These are phyloP conservation scores for Cartodere bifasciata DNA, from an alignment of 2,888 invertebrate species.

Conservation along the genomic window DNA sequence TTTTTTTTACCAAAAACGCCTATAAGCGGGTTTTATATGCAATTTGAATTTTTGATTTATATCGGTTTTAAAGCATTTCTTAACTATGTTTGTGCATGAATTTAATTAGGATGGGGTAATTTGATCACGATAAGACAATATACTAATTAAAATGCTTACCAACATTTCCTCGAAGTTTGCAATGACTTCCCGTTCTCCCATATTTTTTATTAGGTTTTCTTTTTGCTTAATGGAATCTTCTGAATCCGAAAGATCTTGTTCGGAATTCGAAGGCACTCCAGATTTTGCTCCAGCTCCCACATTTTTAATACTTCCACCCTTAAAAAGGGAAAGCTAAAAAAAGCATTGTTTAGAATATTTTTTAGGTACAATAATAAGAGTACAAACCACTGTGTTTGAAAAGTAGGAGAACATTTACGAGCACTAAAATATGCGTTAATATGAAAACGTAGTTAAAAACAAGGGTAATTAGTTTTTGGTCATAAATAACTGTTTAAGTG, in stretches of 20 bases:
- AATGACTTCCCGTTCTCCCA: constrained; percentile 58
- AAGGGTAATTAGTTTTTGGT: too few relatives aligned
- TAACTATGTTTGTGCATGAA: too few relatives aligned
- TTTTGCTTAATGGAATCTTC: constrained; percentile 39
- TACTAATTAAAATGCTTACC: constrained; percentile 36
- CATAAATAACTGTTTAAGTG: too few relatives aligned
- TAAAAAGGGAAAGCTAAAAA: constrained; percentile 22
- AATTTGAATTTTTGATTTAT: too few relatives aligned
- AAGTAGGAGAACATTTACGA: too few relatives aligned
- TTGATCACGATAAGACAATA: constrained; percentile 4
- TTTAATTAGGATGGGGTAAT: constrained; percentile 1
- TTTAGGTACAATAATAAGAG: too few relatives aligned
- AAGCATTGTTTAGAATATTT: not conserved
- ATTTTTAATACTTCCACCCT: constrained; percentile 26
- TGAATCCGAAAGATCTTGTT: constrained; percentile 49
- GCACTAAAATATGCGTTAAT: too few relatives aligned
- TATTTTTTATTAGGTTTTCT: constrained; percentile 46
- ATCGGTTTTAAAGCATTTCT: too few relatives aligned
- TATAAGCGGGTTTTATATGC: too few relatives aligned
- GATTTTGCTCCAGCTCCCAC: constrained; percentile 25
- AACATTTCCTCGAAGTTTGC: constrained; percentile 69
- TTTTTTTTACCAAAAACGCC: too few relatives aligned
- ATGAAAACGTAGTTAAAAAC: too few relatives aligned
- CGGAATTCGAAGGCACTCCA: constrained; percentile 34
- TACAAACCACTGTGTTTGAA: too few relatives aligned